Conservation (phyloP, 2,113 vertebrate species). For the Phyllopteryx taeniolatus region DNA sequence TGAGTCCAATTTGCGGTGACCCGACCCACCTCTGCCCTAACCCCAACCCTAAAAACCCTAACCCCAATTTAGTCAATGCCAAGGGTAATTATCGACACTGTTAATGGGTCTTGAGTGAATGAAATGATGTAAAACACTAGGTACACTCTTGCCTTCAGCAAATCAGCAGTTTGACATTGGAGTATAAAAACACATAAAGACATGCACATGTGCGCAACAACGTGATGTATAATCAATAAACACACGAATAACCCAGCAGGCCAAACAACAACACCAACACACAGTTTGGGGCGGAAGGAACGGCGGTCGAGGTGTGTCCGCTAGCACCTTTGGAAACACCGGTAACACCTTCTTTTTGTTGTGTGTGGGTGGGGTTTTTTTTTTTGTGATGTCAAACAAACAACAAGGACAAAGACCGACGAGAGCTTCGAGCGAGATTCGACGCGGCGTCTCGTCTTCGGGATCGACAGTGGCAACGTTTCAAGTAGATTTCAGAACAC, state of each 20-base stretch:
- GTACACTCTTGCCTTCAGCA: slow-evolving; percentile 19
- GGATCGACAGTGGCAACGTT: slow-evolving; percentile 46
- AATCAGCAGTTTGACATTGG: slow-evolving; percentile 14
- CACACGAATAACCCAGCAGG: slow-evolving; percentile 24
- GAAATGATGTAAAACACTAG: not conserved
- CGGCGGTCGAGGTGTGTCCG: slow-evolving; percentile 1
- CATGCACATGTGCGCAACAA: slow-evolving; percentile 49
- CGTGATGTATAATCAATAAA: slow-evolving; percentile 4
- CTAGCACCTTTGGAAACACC: slow-evolving; percentile 66
- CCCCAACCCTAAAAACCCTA: too few relatives aligned
- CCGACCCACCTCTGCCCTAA: too few relatives aligned
- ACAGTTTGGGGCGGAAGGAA: not conserved
- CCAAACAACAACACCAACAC: slow-evolving; percentile 11
- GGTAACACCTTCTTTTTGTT: slow-evolving; percentile 15
- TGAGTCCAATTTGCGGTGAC: too few relatives aligned
- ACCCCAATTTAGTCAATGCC: too few relatives aligned
- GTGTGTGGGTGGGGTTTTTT: not conserved
- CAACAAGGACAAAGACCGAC: slow-evolving; percentile 31
- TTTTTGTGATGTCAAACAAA: slow-evolving; percentile 49
- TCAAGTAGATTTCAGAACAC: slow-evolving; percentile 63
- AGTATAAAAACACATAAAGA: slow-evolving; percentile 21
- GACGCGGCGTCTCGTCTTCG: slow-evolving; percentile 12
- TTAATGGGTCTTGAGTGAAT: too few relatives aligned
- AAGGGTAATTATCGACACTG: too few relatives aligned
- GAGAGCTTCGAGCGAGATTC: slow-evolving; percentile 38